These are phyloP conservation scores for Gasteruption jaculator DNA, from an alignment of 2,888 invertebrate species.

Conservation along the genomic window DNA sequence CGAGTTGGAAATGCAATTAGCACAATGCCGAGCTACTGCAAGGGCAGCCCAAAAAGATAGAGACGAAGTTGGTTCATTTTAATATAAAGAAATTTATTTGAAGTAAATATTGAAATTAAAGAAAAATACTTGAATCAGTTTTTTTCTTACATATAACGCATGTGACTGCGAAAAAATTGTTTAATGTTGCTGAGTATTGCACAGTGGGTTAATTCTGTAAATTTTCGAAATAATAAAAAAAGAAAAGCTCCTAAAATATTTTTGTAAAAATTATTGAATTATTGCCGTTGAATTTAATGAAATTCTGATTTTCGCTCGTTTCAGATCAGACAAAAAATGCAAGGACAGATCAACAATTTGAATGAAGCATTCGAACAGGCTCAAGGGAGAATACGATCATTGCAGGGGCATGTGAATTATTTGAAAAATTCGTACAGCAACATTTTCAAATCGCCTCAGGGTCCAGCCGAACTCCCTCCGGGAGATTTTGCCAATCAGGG, in stretches of 20 bases:
- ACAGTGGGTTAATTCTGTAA: too few species aligned
- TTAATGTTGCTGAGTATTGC: too few species aligned
- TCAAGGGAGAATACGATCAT: conserved; percentile 60
- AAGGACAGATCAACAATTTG: conserved; percentile 62
- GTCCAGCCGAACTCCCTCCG: conserved; percentile 25
- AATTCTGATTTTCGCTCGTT: too few species aligned
- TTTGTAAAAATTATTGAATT: too few species aligned
- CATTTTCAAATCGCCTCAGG: conserved; percentile 37
- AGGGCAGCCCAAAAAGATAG: conserved; percentile 64
- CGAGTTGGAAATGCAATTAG: conserved; percentile 65
- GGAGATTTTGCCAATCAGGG: conserved; percentile 30
- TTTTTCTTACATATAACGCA: too few species aligned
- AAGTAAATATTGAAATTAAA: not conserved
- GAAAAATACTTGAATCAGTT: not conserved
- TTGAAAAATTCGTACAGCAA: conserved; percentile 54
- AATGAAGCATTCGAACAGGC: conserved; percentile 67
- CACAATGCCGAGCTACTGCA: conserved; percentile 62
- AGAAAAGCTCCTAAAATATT: too few species aligned
- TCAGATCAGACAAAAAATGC: conserved; percentile 66
- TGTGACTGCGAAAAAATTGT: too few species aligned
- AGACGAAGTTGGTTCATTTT: conserved; percentile 54
- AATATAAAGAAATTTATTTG: not conserved
- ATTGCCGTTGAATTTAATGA: too few species aligned
- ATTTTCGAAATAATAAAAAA: not conserved
- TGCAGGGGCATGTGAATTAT: conserved; percentile 63